Evolutionary conservation across 2,797 vertebrate species (phyloP), one percentile per base, ranked within the genome.

Genomic region (Molossus molossus): DNA sequence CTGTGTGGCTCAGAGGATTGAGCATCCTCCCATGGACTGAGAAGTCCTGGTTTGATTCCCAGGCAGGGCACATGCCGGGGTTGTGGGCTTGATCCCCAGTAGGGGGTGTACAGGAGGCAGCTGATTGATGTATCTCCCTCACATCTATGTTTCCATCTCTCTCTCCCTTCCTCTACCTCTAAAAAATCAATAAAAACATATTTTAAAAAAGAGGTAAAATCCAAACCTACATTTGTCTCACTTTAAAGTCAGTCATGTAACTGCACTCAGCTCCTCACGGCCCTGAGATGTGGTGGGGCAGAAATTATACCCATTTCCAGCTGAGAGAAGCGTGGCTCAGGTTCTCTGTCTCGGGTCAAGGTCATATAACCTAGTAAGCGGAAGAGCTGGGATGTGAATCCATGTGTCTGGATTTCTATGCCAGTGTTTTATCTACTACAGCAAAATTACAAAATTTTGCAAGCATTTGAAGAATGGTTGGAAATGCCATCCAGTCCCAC

Each of bases 381-480:
- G 90, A 83, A 87, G 45, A 58, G 23, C 29, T 76, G 29, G 17
- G 18, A 27, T 33, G 18, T 76, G 57, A 92, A 91, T 64, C 4
- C 17, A 40, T 29, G 11, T 53, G 45, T 87, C 80, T 70, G 11
- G 15, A 89, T 83, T 94, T 21, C 50, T 60, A 5, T 20, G 75
- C 88, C 53, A 65, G 40, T 53, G 40, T 45, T 81, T 57, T 64
- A 60, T 76, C 29, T 77, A 45, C 37, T 55, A 20, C 10, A 62
- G 40, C 12, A 69, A 45, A 70, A 83, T 11, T 89, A 37, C 25
- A 93, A 87, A 92, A 58, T 37, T 67, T 67, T 21, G 65, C 37
- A 87, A 73, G 33, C 20, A 57, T 70, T 67, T 84, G 57, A 91
- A 82, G 58, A 96, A 84, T 72, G 7, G 29, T 86, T 93, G 23